Evolutionary conservation across 2,797 vertebrate species (phyloP).

Genomic region (Oryzias dopingdopingensis): DNA sequence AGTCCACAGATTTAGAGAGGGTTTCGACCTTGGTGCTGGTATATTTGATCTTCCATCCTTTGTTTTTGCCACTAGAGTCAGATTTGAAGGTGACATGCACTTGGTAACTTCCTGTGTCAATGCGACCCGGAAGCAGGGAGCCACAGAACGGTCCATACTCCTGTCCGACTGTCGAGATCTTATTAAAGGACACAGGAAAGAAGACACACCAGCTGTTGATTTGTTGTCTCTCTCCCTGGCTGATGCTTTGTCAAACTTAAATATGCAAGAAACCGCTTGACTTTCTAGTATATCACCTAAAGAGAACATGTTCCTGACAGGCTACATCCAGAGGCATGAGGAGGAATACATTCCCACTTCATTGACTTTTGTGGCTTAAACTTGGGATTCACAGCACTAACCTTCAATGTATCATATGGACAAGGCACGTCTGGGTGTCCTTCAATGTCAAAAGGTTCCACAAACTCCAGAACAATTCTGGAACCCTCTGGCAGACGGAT

Average conservation of each 20-base stretch:
- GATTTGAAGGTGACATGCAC: conserved; percentile 76
- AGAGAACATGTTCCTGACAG: conserved; percentile 39
- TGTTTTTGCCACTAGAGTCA: conserved; percentile 76
- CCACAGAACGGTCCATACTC: conserved; percentile 83
- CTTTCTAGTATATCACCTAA: conserved; percentile 48
- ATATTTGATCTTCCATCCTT: conserved; percentile 84
- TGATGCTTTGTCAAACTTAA: conserved; percentile 27
- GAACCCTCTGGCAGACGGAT: conserved; percentile 79
- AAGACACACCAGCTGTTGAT: conserved; percentile 14
- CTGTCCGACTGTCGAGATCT: conserved; percentile 77
- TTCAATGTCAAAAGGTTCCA: conserved; percentile 81
- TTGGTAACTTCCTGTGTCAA: conserved; percentile 76
- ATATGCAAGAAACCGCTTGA: conserved; percentile 50
- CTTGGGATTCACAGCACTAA: conserved; percentile 50
- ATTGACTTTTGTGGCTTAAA: conserved; percentile 32
- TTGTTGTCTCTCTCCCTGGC: conserved; percentile 33
- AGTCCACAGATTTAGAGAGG: not conserved
- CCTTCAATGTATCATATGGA: conserved; percentile 83
- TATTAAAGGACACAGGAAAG: conserved; percentile 19
- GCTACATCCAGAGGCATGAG: conserved; percentile 65
- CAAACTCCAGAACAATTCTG: conserved; percentile 78
- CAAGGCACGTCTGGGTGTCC: conserved; percentile 74
- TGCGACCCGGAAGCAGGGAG: conserved; percentile 63
- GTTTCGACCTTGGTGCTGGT: conserved; percentile 47
- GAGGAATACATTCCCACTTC: conserved; percentile 76